A percentile compares a stretch with the other conserved stretches of the same genome.
Conservation (phyloP, 2,888 invertebrate species). For the Odiellus spinosus region DNA sequence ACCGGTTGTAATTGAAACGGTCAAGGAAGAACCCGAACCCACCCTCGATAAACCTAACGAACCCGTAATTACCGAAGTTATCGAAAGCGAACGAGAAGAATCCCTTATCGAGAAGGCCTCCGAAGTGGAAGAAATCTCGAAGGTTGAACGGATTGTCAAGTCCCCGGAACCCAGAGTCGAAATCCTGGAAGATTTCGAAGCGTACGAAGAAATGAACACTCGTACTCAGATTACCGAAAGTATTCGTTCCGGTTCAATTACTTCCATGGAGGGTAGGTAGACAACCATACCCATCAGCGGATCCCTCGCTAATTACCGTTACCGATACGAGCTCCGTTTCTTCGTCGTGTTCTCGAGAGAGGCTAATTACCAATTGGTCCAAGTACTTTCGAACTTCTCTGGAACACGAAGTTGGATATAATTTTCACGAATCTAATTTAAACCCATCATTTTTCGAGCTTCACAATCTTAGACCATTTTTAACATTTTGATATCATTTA, state of each 20-base stretch:
- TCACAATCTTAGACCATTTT: no score
- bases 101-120: not conserved
- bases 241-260: constrained; percentile 19
- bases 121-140: not conserved
- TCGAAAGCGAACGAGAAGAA: not conserved
- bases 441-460: no score
- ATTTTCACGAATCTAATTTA: no score
- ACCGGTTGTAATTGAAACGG: constrained; percentile 3
- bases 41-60: not conserved
- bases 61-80: not conserved
- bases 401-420: no score
- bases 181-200: constrained; percentile 17
- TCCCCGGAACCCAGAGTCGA: constrained; percentile 16
- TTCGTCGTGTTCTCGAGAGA: no score
- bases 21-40: no score
- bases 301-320: no score
- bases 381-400: no score
- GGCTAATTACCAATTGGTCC: no score
- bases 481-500: no score
- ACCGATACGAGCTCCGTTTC: no score
- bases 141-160: not conserved
- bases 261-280: constrained; percentile 19
- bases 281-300: no score
- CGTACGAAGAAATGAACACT: constrained; percentile 18
- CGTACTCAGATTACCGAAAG: constrained; percentile 20